Percentiles rank a stretch among this genome's conserved stretches.
Evolutionary conservation across 1,140 invertebrate genomes (phyloP).

Genomic region (Thalassaphorura encarpata): DNA sequence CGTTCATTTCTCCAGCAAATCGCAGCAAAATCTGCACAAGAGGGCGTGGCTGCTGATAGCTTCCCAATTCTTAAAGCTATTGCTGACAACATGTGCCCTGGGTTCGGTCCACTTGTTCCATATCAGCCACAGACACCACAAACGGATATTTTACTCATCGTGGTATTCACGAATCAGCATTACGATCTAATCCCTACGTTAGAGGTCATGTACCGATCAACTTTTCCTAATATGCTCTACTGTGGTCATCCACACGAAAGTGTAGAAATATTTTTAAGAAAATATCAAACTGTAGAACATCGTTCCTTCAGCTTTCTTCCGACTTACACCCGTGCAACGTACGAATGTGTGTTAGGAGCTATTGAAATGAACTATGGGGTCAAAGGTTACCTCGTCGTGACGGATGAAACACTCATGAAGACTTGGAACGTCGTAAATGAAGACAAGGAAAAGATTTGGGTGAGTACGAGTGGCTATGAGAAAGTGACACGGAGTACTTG

Average conservation of each 20-base stretch:
- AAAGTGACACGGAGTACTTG: constrained; percentile 29
- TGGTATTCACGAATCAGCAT: constrained; percentile 35
- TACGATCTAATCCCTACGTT: constrained; percentile 37
- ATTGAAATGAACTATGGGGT: constrained; percentile 38
- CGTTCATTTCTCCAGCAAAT: constrained; percentile 20
- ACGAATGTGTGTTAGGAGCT: constrained; percentile 37
- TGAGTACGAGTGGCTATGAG: constrained; percentile 31
- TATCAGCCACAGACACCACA: constrained; percentile 23
- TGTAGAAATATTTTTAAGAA: constrained; percentile 33
- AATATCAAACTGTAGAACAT: constrained; percentile 33
- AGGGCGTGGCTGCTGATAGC: constrained; percentile 8
- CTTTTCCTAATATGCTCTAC: constrained; percentile 38
- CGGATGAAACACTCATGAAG: constrained; percentile 35
- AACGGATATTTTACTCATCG: constrained; percentile 34
- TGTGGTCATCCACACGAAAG: constrained; percentile 36
- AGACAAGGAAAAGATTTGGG: constrained; percentile 33
- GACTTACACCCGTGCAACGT: constrained; percentile 33
- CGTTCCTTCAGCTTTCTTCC: constrained; percentile 35
- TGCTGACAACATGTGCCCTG: constrained; percentile 34
- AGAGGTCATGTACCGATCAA: constrained; percentile 35
- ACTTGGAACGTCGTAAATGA: constrained; percentile 32
- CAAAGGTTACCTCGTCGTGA: constrained; percentile 35
- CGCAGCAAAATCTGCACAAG: constrained; percentile 18
- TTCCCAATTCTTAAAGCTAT: constrained; percentile 33
- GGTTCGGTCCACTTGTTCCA: constrained; percentile 33